Percentiles rank a stretch among this genome's conserved stretches.
Conservation (phyloP, 2,888 invertebrate species). For the Mesochorus sp. region DNA sequence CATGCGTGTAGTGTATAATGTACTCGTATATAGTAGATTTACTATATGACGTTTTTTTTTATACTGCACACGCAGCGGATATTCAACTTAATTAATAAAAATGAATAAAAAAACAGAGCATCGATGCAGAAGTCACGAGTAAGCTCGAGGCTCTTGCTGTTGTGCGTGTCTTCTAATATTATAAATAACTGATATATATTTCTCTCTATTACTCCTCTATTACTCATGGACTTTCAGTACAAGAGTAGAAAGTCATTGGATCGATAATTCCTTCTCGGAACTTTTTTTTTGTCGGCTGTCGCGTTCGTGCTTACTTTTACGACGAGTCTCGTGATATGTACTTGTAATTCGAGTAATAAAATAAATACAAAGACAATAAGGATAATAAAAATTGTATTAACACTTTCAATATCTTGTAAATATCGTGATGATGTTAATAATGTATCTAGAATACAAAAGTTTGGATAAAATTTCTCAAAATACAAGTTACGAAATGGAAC, state of each 20-base stretch:
- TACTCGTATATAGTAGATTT: no score
- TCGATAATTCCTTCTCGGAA: constrained; percentile 10
- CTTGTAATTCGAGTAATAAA: neutral
- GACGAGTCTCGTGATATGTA: neutral
- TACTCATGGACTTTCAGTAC: constrained; percentile 3
- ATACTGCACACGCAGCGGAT: constrained; percentile 40
- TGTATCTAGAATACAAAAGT: neutral
- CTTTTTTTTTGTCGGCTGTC: constrained; percentile 38
- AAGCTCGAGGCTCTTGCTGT: neutral
- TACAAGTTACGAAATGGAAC: neutral
- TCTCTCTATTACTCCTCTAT: constrained; percentile 5
- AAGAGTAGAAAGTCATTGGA: constrained; percentile 48
- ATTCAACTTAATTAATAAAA: constrained; percentile 37
- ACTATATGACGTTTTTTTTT: constrained; percentile 8
- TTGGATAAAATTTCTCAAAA: no score
- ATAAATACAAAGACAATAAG: no score
- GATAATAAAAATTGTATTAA: no score
- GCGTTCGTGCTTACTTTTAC: constrained; percentile 48
- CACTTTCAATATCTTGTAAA: no score
- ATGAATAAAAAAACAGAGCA: neutral
- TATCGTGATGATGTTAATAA: neutral
- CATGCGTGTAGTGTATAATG: neutral
- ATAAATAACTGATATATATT: constrained; percentile 12
- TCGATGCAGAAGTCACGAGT: neutral
- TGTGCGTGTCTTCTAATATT: constrained; percentile 2